Conservation (phyloP, 2,797 vertebrate genomes). For the Mionectes olivaceus region DNA sequence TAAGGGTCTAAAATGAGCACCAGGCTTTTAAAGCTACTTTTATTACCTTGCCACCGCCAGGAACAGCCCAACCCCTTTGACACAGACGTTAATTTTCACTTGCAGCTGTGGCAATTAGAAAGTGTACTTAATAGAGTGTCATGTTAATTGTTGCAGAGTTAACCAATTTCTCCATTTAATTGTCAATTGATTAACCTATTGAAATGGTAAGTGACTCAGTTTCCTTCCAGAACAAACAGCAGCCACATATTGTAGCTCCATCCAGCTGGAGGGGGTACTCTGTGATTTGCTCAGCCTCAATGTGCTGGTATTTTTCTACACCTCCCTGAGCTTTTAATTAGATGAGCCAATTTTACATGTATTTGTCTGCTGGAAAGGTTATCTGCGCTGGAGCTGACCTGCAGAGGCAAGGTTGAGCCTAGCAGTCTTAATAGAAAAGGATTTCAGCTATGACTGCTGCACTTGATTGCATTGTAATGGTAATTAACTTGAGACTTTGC, state of each 20-base stretch:
- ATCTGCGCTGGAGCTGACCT: constrained; percentile 82
- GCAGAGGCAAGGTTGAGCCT: constrained; percentile 77
- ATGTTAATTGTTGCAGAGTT: constrained; percentile 87
- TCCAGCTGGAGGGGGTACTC: constrained; percentile 77
- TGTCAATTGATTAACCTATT: constrained; percentile 90
- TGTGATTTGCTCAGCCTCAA: constrained; percentile 68
- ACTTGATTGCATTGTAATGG: constrained; percentile 84
- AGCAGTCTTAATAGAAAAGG: constrained; percentile 79
- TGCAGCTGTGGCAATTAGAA: constrained; percentile 85
- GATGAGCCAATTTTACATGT: constrained; percentile 83
- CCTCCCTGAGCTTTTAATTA: constrained; percentile 85
- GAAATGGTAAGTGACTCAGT: constrained; percentile 90
- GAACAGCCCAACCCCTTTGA: constrained; percentile 59
- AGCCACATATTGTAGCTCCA: constrained; percentile 75
- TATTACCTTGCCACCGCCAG: constrained; percentile 39
- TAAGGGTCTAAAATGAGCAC: constrained; percentile 52
- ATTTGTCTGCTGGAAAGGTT: constrained; percentile 84
- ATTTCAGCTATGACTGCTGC: constrained; percentile 80
- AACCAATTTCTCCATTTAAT: constrained; percentile 89
- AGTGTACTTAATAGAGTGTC: constrained; percentile 87
- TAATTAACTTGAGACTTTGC: constrained; percentile 82
- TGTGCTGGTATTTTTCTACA: constrained; percentile 82
- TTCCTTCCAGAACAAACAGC: constrained; percentile 85
- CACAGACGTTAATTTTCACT: constrained; percentile 77
- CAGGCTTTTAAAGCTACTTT: constrained; percentile 56